Conservation (phyloP, 2,888 invertebrate species). For the Dichetophora obliterata region DNA sequence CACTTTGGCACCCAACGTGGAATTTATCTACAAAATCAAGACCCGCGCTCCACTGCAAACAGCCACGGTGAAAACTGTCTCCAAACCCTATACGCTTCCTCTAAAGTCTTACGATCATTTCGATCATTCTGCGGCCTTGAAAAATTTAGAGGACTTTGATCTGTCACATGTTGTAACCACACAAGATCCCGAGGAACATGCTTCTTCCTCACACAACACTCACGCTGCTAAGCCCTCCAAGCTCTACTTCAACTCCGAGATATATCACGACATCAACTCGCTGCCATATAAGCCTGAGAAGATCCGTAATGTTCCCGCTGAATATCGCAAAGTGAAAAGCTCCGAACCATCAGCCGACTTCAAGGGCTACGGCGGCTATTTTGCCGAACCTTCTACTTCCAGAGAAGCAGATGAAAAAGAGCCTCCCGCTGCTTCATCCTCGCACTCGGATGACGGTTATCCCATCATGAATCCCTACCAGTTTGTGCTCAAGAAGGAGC, state of each 20-base stretch:
- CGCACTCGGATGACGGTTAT: slow-evolving; percentile 60
- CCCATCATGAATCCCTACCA: slow-evolving; percentile 65
- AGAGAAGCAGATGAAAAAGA: slow-evolving; percentile 45
- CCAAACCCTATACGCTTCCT: slow-evolving; percentile 62
- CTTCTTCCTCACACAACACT: not conserved
- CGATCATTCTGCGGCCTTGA: slow-evolving; percentile 66
- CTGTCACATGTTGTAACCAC: slow-evolving; percentile 63
- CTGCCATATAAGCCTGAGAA: slow-evolving; percentile 65
- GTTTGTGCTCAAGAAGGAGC: slow-evolving; percentile 64
- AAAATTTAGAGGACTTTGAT: slow-evolving; percentile 67
- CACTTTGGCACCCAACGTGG: slow-evolving; percentile 64
- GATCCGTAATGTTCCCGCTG: slow-evolving; percentile 45
- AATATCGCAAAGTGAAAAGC: slow-evolving; percentile 56
- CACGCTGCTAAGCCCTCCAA: slow-evolving; percentile 57
- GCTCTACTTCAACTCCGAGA: slow-evolving; percentile 67
- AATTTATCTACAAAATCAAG: slow-evolving; percentile 68
- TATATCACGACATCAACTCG: slow-evolving; percentile 69
- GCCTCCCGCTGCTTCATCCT: slow-evolving; percentile 35
- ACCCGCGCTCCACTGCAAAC: slow-evolving; percentile 65
- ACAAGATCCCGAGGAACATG: slow-evolving; percentile 54
- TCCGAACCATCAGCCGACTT: slow-evolving; percentile 56
- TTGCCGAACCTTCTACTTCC: slow-evolving; percentile 56
- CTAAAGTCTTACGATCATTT: slow-evolving; percentile 61
- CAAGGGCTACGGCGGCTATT: slow-evolving; percentile 64
- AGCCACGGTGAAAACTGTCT: slow-evolving; percentile 64